These are phyloP conservation scores for Gandaritis pyraliata DNA, from an alignment of 2,888 invertebrate species.

Conservation along the genomic window DNA sequence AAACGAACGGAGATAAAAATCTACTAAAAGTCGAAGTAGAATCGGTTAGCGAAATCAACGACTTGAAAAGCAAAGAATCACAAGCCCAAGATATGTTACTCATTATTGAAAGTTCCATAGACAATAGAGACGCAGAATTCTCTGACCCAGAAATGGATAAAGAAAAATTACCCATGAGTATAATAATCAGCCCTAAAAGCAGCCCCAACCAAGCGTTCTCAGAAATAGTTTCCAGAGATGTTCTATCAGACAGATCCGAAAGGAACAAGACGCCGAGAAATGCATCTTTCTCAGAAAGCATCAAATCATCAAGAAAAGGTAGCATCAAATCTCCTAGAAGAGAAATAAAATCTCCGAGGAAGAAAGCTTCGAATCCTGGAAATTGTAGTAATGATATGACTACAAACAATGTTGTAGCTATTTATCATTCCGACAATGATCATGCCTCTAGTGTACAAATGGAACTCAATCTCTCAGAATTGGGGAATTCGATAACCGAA, in stretches of 20 bases:
- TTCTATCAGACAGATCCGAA: neutral
- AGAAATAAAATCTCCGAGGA: neutral
- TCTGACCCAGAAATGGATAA: constrained; percentile 35
- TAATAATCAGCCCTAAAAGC: constrained; percentile 61
- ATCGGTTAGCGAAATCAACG: constrained; percentile 48
- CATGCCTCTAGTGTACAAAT: constrained; percentile 51
- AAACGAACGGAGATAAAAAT: constrained; percentile 41
- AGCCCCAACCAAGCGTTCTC: neutral
- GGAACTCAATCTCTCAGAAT: constrained; percentile 47
- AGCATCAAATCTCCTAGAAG: neutral
- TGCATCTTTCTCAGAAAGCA: constrained; percentile 7
- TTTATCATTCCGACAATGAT: constrained; percentile 51
- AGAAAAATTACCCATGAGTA: constrained; percentile 53
- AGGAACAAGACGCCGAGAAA: neutral
- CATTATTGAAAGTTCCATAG: constrained; percentile 58
- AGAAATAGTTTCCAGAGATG: constrained; percentile 10
- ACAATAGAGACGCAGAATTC: constrained; percentile 36
- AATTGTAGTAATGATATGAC: constrained; percentile 10
- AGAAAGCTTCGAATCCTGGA: neutral
- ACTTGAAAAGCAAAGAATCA: constrained; percentile 44
- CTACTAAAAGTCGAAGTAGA: constrained; percentile 61
- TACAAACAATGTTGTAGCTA: constrained; percentile 54
- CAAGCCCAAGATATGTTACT: constrained; percentile 50
- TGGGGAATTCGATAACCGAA: constrained; percentile 46
- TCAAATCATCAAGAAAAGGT: constrained; percentile 8